Evolutionary conservation across 1,140 invertebrate genomes (phyloP).

Genomic region (Neodiprion virginianus): DNA sequence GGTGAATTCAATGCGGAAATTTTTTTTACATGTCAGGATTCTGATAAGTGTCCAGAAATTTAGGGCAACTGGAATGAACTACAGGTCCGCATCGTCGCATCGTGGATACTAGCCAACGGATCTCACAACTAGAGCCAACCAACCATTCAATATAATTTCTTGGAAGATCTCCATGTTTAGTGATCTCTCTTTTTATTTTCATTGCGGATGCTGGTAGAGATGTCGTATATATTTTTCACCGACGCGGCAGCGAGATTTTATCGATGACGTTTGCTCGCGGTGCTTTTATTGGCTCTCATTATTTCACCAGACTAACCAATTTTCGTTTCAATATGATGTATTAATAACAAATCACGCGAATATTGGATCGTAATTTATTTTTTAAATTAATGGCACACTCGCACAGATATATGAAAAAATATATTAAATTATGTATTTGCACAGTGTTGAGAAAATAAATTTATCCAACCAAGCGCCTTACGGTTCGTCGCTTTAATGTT

Average conservation of each 20-base stretch:
- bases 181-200: slow-evolving; percentile 16
- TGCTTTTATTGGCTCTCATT: neutral
- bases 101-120: slow-evolving; percentile 55
- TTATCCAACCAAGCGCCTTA: too few relatives aligned
- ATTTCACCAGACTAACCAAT: too few relatives aligned
- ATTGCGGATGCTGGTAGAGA: slow-evolving; percentile 29
- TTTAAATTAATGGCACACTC: too few relatives aligned
- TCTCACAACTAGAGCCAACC: slow-evolving; percentile 36
- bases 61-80: slow-evolving; percentile 45
- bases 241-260: neutral
- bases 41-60: slow-evolving; percentile 36
- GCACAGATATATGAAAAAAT: too few relatives aligned
- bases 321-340: too few relatives aligned
- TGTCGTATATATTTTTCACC: slow-evolving; percentile 14
- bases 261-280: neutral
- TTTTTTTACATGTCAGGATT: neutral
- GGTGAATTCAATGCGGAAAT: too few relatives aligned
- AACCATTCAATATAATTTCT: slow-evolving; percentile 32
- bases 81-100: slow-evolving; percentile 54
- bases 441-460: too few relatives aligned
- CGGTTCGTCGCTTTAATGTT: too few relatives aligned
- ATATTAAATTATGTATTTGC: too few relatives aligned
- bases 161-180: slow-evolving; percentile 26
- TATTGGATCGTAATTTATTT: too few relatives aligned
- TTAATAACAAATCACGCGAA: too few relatives aligned